These are phyloP conservation scores for Scomber colias DNA, from an alignment of 2,113 vertebrate species.

Conservation along the genomic window DNA sequence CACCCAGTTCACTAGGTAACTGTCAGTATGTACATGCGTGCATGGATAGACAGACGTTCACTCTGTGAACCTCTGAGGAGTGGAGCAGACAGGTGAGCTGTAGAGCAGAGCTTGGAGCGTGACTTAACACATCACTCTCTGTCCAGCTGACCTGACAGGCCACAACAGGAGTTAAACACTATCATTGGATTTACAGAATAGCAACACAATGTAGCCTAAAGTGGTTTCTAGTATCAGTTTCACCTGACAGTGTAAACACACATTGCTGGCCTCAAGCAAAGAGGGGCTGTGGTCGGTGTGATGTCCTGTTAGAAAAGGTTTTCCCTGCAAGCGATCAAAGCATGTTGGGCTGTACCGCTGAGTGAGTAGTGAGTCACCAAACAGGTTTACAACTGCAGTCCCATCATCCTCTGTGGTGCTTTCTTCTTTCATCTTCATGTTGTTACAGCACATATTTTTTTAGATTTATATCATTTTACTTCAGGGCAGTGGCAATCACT, in stretches of 20 bases:
- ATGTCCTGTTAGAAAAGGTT: conserved; percentile 4
- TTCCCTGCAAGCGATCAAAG: conserved; percentile 13
- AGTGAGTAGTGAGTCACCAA: conserved; percentile 8
- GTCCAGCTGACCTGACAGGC: too few species aligned
- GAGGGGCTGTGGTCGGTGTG: conserved; percentile 4
- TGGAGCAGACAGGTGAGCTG: not conserved
- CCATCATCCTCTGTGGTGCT: not conserved
- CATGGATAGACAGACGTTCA: not conserved
- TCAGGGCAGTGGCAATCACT: not conserved
- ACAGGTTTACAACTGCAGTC: conserved; percentile 15
- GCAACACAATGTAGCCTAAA: not conserved
- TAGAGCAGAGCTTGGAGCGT: not conserved
- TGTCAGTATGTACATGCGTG: not conserved
- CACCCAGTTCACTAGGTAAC: too few species aligned
- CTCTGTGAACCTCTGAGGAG: not conserved
- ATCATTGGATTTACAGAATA: not conserved
- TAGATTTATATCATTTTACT: not conserved
- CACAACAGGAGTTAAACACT: not conserved
- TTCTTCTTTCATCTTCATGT: not conserved
- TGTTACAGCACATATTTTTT: not conserved
- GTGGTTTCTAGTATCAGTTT: not conserved
- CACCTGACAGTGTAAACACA: not conserved
- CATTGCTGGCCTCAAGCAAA: not conserved
- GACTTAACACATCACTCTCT: not conserved
- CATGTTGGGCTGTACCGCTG: not conserved